A percentile compares a stretch with the other conserved stretches of the same genome.
phyloP scores from a whole-genome alignment of 1,140 invertebrate genomes.

The Aricia agestis region DNA sequence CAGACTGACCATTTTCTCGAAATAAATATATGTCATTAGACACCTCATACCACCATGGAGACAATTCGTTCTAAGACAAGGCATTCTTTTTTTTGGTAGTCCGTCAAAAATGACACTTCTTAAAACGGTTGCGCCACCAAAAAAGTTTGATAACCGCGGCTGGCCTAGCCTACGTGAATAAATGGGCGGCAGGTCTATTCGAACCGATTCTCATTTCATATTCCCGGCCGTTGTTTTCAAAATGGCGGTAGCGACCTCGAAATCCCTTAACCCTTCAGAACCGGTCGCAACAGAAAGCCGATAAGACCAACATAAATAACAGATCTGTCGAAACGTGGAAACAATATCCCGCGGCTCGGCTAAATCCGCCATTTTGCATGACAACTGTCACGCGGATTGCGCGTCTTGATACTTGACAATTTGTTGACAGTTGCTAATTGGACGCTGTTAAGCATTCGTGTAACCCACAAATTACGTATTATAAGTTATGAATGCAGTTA shows the following conservation, averaged over 20 bases:
- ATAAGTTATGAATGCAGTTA: no score
- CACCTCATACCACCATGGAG: no score
- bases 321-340: conserved; percentile 60
- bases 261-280: conserved; percentile 39
- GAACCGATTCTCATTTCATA: background rate
- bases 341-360: conserved; percentile 46
- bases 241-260: conserved; percentile 18
- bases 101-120: no score
- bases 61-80: no score
- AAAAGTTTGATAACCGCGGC: no score
- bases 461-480: no score
- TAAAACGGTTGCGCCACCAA: no score
- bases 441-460: background rate
- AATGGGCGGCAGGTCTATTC: background rate
- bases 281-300: conserved; percentile 39
- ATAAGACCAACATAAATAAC: conserved; percentile 61
- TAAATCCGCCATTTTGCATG: conserved; percentile 48
- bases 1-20: no score
- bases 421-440: conserved; percentile 15
- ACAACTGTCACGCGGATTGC: conserved; percentile 13
- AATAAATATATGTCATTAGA: no score
- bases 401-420: background rate
- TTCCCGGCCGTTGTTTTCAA: background rate
- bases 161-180: background rate
- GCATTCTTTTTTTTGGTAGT: no score